These are phyloP conservation scores for Pangasius mekongensis DNA, from an alignment of 2,797 vertebrate species.

Conservation along the genomic window DNA sequence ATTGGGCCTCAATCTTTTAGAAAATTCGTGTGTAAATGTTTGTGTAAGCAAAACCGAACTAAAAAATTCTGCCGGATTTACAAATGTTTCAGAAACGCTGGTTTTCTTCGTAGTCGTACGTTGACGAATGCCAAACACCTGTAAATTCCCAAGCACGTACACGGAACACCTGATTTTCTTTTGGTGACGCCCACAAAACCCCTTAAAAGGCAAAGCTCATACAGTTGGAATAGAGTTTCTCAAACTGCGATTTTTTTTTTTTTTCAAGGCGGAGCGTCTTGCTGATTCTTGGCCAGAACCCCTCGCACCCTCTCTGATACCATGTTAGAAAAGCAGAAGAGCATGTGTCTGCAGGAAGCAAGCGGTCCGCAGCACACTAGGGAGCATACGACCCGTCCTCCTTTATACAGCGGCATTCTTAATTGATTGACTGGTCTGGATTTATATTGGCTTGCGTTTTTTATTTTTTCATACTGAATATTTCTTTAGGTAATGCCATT, in stretches of 20 bases:
- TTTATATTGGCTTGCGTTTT: not conserved
- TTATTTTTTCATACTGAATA: not conserved
- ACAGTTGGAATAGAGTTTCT: not conserved
- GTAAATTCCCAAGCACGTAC: not conserved
- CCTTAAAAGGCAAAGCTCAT: not conserved
- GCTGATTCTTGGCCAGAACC: not conserved
- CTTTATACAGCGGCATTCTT: not conserved
- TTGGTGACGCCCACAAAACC: not conserved
- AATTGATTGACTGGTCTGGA: not conserved
- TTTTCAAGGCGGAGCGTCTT: not conserved
- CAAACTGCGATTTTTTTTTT: not conserved
- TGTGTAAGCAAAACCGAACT: too few species aligned
- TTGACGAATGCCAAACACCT: not conserved
- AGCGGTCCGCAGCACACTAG: not conserved
- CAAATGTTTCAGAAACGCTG: too few species aligned
- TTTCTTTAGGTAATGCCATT: not conserved
- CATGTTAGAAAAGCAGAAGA: not conserved
- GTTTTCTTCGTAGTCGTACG: too few species aligned
- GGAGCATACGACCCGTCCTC: not conserved
- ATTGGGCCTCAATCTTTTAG: not conserved
- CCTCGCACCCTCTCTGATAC: not conserved
- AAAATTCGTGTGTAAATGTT: too few species aligned
- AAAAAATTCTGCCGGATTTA: too few species aligned
- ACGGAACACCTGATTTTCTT: not conserved
- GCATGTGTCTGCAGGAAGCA: not conserved